phyloP scores from a whole-genome alignment of 92 coral and sea anemone genomes.

The Palythoa grandis region DNA sequence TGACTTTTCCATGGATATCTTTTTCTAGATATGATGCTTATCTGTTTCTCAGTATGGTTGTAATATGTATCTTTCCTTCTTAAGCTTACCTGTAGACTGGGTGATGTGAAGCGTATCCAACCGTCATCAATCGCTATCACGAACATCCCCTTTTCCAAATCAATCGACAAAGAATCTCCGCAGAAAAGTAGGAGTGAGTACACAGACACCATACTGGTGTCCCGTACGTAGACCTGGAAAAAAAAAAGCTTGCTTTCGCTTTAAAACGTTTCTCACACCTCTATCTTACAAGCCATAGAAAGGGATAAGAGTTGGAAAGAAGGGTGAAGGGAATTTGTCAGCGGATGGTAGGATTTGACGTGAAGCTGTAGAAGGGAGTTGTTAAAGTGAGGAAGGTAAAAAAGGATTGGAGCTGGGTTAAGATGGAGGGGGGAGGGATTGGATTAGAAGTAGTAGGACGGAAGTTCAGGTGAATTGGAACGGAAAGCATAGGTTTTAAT shows the following conservation, averaged over 20 bases:
- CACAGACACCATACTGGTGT: constrained; percentile 88
- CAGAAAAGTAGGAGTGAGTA: constrained; percentile 81
- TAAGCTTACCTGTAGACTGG: constrained; percentile 63
- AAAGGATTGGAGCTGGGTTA: no score
- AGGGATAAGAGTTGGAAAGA: neutral
- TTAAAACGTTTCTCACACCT: neutral
- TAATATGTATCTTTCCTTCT: no score
- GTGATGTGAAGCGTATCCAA: constrained; percentile 81
- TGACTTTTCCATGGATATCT: neutral
- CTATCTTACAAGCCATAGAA: neutral
- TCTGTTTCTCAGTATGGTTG: no score
- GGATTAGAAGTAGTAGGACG: no score
- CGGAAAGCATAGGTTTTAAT: no score
- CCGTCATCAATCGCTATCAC: constrained; percentile 89
- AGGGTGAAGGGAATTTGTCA: no score
- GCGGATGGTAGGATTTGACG: no score
- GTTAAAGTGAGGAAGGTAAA: no score
- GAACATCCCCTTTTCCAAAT: constrained; percentile 72
- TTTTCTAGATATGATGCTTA: neutral
- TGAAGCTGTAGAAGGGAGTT: no score
- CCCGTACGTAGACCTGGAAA: constrained; percentile 83
- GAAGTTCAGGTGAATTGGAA: no score
- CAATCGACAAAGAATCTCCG: constrained; percentile 72
- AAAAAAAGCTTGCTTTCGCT: neutral
- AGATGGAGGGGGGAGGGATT: no score